Evolutionary conservation across 2,888 invertebrate genomes (phyloP).

Genomic region (Barypeithes pellucidus): DNA sequence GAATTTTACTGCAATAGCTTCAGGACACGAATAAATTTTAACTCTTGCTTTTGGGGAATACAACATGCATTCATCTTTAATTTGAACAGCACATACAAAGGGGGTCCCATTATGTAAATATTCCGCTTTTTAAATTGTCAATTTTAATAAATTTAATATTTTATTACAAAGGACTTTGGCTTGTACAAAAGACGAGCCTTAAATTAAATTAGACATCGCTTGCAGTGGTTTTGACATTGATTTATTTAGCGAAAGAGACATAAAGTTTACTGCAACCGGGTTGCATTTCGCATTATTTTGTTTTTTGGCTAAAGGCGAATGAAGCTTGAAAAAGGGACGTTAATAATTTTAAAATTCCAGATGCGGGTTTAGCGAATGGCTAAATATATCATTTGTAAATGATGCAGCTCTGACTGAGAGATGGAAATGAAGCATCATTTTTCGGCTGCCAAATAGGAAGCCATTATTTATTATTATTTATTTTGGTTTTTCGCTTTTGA

Average conservation of each 20-base stretch:
- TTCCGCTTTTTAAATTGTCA: conserved; percentile 42
- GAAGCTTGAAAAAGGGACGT: conserved; percentile 47
- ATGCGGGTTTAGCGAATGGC: conserved; percentile 38
- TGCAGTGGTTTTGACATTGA: conserved; percentile 48
- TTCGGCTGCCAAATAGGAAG: conserved; percentile 11
- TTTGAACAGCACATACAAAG: conserved; percentile 34
- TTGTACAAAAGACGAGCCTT: conserved; percentile 39
- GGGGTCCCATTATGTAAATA: conserved; percentile 41
- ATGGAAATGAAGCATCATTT: conserved; percentile 31
- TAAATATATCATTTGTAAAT: conserved; percentile 45
- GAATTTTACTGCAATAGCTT: conserved; percentile 5
- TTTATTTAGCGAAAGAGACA: conserved; percentile 49
- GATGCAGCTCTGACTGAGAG: conserved; percentile 32
- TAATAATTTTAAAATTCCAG: conserved; percentile 49
- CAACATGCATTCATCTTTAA: conserved; percentile 3
- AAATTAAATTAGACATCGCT: conserved; percentile 51
- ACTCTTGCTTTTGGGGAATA: background rate
- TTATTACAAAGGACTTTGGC: conserved; percentile 31
- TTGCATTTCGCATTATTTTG: conserved; percentile 42
- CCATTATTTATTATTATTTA: conserved; percentile 18
- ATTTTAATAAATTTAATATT: conserved; percentile 50
- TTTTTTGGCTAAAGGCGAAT: conserved; percentile 39
- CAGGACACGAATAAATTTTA: background rate
- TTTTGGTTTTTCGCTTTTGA: background rate
- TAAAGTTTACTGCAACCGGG: conserved; percentile 43